Evolutionary conservation across 2,797 vertebrate species (phyloP).

Genomic region (Etheostoma perlongum): DNA sequence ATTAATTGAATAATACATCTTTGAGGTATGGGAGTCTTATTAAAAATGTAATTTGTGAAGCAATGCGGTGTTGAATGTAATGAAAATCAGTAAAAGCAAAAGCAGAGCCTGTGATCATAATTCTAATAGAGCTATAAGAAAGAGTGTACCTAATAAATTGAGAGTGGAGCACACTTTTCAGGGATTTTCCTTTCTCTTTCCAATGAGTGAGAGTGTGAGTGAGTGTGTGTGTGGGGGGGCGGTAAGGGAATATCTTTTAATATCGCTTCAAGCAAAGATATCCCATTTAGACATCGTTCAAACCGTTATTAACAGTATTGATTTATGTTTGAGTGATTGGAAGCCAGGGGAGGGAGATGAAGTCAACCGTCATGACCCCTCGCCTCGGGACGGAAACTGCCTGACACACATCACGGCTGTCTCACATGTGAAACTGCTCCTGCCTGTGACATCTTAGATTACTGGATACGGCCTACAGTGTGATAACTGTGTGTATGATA

Average conservation of each 20-base stretch:
- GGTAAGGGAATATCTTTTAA: slow-evolving; percentile 75
- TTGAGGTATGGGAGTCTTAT: neutral
- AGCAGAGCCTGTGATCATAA: slow-evolving; percentile 17
- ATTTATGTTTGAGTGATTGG: slow-evolving; percentile 89
- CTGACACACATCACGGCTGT: slow-evolving; percentile 81
- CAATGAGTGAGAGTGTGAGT: slow-evolving; percentile 35
- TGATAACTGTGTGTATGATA: slow-evolving; percentile 67
- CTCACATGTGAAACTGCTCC: slow-evolving; percentile 72
- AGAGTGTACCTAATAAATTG: slow-evolving; percentile 31
- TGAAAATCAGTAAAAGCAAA: slow-evolving; percentile 20
- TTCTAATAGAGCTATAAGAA: slow-evolving; percentile 15
- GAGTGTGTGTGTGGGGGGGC: neutral
- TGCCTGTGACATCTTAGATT: slow-evolving; percentile 80
- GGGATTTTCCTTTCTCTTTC: slow-evolving; percentile 50
- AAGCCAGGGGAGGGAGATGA: slow-evolving; percentile 81
- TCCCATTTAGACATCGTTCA: slow-evolving; percentile 88
- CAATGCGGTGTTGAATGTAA: slow-evolving; percentile 4
- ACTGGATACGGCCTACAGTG: slow-evolving; percentile 71
- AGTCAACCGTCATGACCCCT: slow-evolving; percentile 83
- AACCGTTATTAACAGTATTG: slow-evolving; percentile 89
- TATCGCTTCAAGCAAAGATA: slow-evolving; percentile 83
- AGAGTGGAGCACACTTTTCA: slow-evolving; percentile 41
- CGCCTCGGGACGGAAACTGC: slow-evolving; percentile 81
- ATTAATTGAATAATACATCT: slow-evolving; percentile 31
- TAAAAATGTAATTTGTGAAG: slow-evolving; percentile 10